Evolutionary conservation across 2,888 invertebrate species (phyloP).

Genomic region (Drosophila merina): DNA sequence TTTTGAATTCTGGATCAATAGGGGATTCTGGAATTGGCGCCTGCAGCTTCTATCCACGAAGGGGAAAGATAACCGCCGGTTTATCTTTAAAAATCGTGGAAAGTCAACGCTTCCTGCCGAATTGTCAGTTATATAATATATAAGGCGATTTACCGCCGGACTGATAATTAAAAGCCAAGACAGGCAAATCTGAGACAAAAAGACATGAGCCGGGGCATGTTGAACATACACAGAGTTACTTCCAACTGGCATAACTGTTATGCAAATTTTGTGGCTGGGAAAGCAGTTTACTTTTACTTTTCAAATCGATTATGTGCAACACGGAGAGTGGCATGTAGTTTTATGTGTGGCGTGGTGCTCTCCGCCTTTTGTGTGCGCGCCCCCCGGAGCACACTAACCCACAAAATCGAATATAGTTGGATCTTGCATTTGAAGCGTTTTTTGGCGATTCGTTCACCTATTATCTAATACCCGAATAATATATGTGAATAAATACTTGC

Average conservation of each 20-base stretch:
- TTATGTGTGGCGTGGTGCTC: neutral
- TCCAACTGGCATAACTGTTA: conserved; percentile 50
- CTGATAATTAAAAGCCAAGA: conserved; percentile 30
- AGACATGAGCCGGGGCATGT: conserved; percentile 21
- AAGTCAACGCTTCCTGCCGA: conserved; percentile 26
- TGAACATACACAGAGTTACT: conserved; percentile 14
- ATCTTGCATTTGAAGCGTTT: conserved; percentile 18
- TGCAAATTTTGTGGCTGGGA: conserved; percentile 57
- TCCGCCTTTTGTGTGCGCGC: conserved; percentile 16
- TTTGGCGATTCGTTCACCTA: conserved; percentile 30
- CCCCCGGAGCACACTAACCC: conserved; percentile 38
- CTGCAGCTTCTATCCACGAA: too few species aligned
- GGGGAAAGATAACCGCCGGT: neutral
- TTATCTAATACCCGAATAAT: conserved; percentile 14
- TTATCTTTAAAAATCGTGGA: neutral
- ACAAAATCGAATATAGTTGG: conserved; percentile 22
- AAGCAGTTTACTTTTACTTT: conserved; percentile 74
- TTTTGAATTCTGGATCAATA: too few species aligned
- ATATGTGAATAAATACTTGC: neutral
- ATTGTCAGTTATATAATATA: conserved; percentile 20
- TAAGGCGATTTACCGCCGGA: conserved; percentile 11
- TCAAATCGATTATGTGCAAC: conserved; percentile 41
- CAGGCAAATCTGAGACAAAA: conserved; percentile 21
- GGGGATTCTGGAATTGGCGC: too few species aligned
- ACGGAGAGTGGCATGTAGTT: neutral